Percentiles rank a stretch among this genome's conserved stretches.
Evolutionary conservation across 2,888 invertebrate species (phyloP).

Genomic region (Cosmorhoe ocellata): DNA sequence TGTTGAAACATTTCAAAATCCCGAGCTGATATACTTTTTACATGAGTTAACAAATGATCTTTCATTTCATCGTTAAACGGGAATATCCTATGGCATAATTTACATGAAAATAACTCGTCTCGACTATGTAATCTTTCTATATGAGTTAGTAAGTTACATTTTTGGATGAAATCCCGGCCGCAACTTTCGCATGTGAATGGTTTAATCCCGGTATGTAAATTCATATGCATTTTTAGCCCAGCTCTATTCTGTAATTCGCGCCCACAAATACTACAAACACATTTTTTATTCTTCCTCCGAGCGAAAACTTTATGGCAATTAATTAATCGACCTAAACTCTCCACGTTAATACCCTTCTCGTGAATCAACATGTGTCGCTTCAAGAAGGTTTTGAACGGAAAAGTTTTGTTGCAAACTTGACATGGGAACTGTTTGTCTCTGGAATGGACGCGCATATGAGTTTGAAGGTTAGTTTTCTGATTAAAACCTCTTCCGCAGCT

Average conservation of each 20-base stretch:
- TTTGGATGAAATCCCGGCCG: slow-evolving; percentile 7
- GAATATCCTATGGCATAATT: slow-evolving; percentile 6
- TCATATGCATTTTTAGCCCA: slow-evolving; percentile 7
- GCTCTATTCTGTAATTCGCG: slow-evolving; percentile 1
- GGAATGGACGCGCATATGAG: slow-evolving; percentile 13
- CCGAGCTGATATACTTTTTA: not conserved
- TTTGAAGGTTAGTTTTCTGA: slow-evolving; percentile 13
- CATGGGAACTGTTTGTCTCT: slow-evolving; percentile 14
- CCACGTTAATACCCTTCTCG: not conserved
- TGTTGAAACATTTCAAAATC: slow-evolving; percentile 17
- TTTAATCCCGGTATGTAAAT: slow-evolving; percentile 1
- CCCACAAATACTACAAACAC: slow-evolving; percentile 7
- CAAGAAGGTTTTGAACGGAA: slow-evolving; percentile 9
- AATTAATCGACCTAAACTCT: not conserved
- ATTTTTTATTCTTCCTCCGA: not conserved
- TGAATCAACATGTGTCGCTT: slow-evolving; percentile 15
- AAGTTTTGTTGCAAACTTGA: slow-evolving; percentile 5
- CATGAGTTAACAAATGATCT: slow-evolving; percentile 1
- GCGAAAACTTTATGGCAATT: slow-evolving; percentile 14
- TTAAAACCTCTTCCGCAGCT: slow-evolving; percentile 16
- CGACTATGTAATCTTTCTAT: slow-evolving; percentile 10
- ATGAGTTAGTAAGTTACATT: slow-evolving; percentile 14
- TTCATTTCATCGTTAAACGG: slow-evolving; percentile 3
- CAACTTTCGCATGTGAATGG: slow-evolving; percentile 12
- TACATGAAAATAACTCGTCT: slow-evolving; percentile 8